Percentiles rank a stretch among this genome's conserved stretches.
Evolutionary conservation across 1,140 invertebrate species (phyloP).

Genomic region (Hycleus cichorii): DNA sequence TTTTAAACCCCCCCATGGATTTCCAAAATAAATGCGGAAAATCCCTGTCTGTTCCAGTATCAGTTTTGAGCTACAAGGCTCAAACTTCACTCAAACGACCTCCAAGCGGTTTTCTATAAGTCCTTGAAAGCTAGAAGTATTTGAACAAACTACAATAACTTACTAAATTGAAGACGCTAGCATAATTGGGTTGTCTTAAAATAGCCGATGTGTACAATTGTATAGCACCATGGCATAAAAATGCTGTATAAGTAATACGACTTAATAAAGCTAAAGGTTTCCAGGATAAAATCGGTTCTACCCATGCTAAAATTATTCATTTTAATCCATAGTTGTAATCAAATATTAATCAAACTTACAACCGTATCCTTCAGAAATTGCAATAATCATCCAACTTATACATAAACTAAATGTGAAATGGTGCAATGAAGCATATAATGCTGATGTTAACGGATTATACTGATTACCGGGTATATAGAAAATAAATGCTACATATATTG

Average conservation of each 20-base stretch:
- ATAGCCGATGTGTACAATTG: slow-evolving; percentile 54
- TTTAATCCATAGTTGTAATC: neutral
- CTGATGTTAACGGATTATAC: slow-evolving; percentile 51
- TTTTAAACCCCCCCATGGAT: too few relatives aligned
- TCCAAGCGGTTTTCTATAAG: too few relatives aligned
- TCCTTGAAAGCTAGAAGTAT: too few relatives aligned
- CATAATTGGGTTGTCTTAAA: slow-evolving; percentile 47
- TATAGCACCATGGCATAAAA: slow-evolving; percentile 61
- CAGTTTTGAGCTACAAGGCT: too few relatives aligned
- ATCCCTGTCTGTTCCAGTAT: too few relatives aligned
- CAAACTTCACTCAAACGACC: too few relatives aligned
- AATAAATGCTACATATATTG: slow-evolving; percentile 51
- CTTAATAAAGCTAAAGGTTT: slow-evolving; percentile 56
- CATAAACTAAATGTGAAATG: slow-evolving; percentile 59
- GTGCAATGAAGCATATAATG: slow-evolving; percentile 58
- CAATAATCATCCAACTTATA: slow-evolving; percentile 63
- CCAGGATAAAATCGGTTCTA: slow-evolving; percentile 57
- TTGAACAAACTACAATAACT: slow-evolving; percentile 12
- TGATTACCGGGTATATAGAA: slow-evolving; percentile 55
- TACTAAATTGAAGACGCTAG: slow-evolving; percentile 45
- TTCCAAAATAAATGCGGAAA: too few relatives aligned
- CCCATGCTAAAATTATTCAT: slow-evolving; percentile 42
- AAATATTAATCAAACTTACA: slow-evolving; percentile 15
- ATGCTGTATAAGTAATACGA: slow-evolving; percentile 63
- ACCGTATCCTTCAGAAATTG: slow-evolving; percentile 27